Base-by-base conservation (phyloP, 2,888 invertebrate species). In the Rhingia campestris region DNA sequence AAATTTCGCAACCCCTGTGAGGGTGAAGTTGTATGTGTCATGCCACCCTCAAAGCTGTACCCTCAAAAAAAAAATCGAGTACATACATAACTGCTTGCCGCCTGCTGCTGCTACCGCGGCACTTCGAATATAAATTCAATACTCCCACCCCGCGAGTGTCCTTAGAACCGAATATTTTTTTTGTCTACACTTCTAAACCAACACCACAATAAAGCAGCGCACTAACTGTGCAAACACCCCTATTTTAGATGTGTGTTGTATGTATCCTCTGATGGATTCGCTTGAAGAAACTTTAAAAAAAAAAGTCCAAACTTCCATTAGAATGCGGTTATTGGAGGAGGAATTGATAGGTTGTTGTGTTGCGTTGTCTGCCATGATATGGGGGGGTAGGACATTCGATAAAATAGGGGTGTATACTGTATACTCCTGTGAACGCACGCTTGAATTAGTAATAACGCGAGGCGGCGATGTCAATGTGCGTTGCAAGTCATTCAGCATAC, bases 41-140 rank as follows among this genome's bases (percentile, higher is more conserved):
- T 58, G 66, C 79, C 80, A 84, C 84, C 84, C 84, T 76, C 72
- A 81, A 45, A 58, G 22, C 66, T 39, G 35, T 67, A 47, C 67
- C 74, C 61, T 59, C 22, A 59, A 7, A 63, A 35, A 43, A 33
- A 70, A 75, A 73, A 75, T 56, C 45, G 59, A n/a, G 56, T 6
- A 59, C 63, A 67, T 67, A 77, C 39, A 69, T 70, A 22, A 22
- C 22, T 22, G 22, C 2, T 22, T 22, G 22, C 80, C 58, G 84
- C 70, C 84, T 80, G 79, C 80, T 84, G 84, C 80, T 84, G 84
- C 84, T 84, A 70, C 80, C 59, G 41, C 35, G 72, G 66, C 81
- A 73, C 63, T 58, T 80, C 70, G 84, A 80, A 84, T 70, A 66
- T 74, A 84, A 84, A 79, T 80, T 84, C 74, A 79, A 79, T 63